Evolutionary conservation across 2,888 invertebrate species (phyloP).

Genomic region (Epinotia brunnichana): DNA sequence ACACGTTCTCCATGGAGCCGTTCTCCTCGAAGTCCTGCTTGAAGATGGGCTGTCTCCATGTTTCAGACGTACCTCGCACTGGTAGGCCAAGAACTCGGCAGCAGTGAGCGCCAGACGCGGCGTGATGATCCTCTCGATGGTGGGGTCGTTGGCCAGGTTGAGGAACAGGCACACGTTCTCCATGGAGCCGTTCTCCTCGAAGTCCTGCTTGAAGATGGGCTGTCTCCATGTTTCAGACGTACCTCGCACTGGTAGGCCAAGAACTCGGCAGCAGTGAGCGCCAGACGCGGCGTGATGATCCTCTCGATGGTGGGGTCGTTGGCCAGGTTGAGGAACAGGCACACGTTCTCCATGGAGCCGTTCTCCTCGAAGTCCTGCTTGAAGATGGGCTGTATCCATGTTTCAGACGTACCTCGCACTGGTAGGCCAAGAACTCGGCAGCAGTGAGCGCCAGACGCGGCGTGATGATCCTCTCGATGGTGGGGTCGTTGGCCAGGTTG

Average conservation of each 20-base stretch:
- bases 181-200: too few species aligned
- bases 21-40: too few species aligned
- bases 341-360: constrained; percentile 99
- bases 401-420: constrained; percentile 94
- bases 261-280: constrained; percentile 99
- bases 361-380: constrained; percentile 99
- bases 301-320: constrained; percentile 99
- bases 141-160: too few species aligned
- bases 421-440: constrained; percentile 99
- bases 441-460: constrained; percentile 98
- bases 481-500: constrained; percentile 99
- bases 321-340: constrained; percentile 99
- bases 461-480: constrained; percentile 99
- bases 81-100: too few species aligned
- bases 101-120: too few species aligned
- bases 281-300: constrained; percentile 99
- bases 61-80: too few species aligned
- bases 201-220: too few species aligned
- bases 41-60: too few species aligned
- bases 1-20: too few species aligned
- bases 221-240: too few species aligned
- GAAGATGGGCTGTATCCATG: constrained; percentile 99
- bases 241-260: constrained; percentile 86
- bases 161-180: too few species aligned
- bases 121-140: too few species aligned